These are phyloP conservation scores for Psilopsiagon aymara DNA, from an alignment of 2,113 vertebrate genomes.

Conservation along the genomic window DNA sequence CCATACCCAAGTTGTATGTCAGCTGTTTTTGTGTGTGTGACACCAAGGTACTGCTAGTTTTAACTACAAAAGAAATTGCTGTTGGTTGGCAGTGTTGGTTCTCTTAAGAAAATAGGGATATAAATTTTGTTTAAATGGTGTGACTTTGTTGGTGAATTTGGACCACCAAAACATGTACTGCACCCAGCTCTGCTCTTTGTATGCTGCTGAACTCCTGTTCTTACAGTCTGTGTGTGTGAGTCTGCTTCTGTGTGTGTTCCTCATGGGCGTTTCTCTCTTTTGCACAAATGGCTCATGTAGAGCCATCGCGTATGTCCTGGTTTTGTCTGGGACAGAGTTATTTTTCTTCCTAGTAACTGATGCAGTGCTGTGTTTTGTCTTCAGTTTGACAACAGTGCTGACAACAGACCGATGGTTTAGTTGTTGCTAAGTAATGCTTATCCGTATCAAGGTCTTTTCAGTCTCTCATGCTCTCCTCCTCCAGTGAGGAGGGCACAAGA, in stretches of 20 bases:
- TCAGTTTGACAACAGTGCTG: background rate
- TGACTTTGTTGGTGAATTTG: background rate
- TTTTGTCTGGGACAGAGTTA: background rate
- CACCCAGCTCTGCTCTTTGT: background rate
- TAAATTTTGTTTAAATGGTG: background rate
- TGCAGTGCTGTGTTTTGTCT: background rate
- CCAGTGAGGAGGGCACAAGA: background rate
- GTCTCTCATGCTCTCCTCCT: background rate
- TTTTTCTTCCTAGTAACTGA: background rate
- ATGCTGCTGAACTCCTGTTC: background rate
- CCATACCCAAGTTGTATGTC: background rate
- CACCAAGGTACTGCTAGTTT: background rate
- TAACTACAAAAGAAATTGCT: background rate
- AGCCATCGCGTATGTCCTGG: accelerated
- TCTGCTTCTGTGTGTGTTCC: background rate
- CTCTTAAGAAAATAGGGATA: background rate
- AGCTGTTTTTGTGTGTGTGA: background rate
- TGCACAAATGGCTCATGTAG: background rate
- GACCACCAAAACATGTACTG: accelerated
- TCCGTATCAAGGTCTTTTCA: background rate
- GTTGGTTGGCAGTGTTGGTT: background rate
- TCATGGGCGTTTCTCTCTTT: background rate
- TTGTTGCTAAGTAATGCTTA: background rate
- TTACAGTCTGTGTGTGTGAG: background rate
- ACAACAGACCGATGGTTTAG: background rate